Conservation (phyloP, 2,888 invertebrate species). For the Philaethria dido region DNA sequence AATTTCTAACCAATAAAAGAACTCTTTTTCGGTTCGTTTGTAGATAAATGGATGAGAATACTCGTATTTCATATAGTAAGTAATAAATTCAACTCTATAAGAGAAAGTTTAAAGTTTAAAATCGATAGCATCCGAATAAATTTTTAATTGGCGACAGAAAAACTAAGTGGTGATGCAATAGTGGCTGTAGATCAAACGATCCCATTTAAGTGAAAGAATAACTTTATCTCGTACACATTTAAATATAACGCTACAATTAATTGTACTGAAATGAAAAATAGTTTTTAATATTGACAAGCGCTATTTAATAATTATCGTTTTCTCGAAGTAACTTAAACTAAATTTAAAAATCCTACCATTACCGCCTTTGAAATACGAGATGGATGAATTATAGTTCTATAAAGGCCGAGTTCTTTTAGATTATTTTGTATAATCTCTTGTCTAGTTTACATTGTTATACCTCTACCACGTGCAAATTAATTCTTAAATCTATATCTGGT, state of each 20-base stretch:
- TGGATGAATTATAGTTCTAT: no score
- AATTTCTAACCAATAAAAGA: slow-evolving; percentile 37
- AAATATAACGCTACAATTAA: neutral
- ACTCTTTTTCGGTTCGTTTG: slow-evolving; percentile 33
- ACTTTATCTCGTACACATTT: neutral
- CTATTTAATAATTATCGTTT: no score
- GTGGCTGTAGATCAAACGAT: slow-evolving; percentile 17
- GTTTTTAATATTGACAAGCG: no score
- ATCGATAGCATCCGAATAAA: neutral
- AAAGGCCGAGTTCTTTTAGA: no score
- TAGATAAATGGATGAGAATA: slow-evolving; percentile 23
- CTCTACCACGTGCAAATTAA: no score
- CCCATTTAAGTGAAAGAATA: slow-evolving; percentile 9
- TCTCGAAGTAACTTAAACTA: no score
- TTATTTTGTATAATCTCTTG: no score
- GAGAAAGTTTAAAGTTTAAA: slow-evolving; percentile 11
- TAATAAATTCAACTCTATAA: slow-evolving; percentile 18
- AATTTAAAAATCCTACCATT: no score
- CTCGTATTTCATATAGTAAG: neutral
- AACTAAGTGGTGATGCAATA: slow-evolving; percentile 32
- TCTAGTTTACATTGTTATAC: no score
- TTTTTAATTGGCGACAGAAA: slow-evolving; percentile 38
- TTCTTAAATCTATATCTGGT: no score
- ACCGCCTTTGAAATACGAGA: no score
- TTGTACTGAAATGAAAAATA: neutral